Conservation (phyloP, 2,797 vertebrate species). For the Sphaeramia orbicularis region DNA sequence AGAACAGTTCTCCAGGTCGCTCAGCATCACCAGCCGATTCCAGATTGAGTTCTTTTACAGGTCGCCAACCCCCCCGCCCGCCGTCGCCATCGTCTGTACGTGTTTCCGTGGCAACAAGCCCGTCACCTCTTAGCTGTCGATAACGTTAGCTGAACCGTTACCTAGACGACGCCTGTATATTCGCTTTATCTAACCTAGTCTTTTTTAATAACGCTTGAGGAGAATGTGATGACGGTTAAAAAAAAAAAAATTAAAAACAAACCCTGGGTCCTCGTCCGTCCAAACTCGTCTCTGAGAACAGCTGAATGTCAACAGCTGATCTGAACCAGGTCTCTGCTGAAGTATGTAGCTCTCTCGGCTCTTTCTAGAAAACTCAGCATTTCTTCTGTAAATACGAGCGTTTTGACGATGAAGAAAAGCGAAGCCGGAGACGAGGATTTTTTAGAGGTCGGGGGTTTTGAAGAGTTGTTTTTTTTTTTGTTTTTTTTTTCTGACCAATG, state of each 20-base stretch:
- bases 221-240: conserved; percentile 68
- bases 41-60: conserved; percentile 51
- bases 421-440: conserved; percentile 40
- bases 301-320: conserved; percentile 82
- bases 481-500: conserved; percentile 56
- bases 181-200: conserved; percentile 67
- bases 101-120: conserved; percentile 76
- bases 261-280: no score
- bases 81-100: not conserved
- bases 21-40: conserved; percentile 70
- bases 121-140: conserved; percentile 73
- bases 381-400: conserved; percentile 79
- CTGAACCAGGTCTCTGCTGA: conserved; percentile 71
- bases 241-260: no score
- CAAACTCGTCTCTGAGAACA: conserved; percentile 66
- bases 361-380: conserved; percentile 66
- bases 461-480: conserved; percentile 11
- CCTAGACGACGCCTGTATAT: conserved; percentile 80
- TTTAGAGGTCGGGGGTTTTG: conserved; percentile 59
- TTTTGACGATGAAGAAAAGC: conserved; percentile 61
- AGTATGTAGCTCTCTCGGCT: conserved; percentile 79
- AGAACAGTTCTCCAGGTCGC: conserved; percentile 50
- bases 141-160: conserved; percentile 80
- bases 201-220: conserved; percentile 64
- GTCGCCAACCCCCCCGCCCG: conserved; percentile 5